phyloP scores from a whole-genome alignment of 1,140 invertebrate genomes.

The Pantala flavescens region DNA sequence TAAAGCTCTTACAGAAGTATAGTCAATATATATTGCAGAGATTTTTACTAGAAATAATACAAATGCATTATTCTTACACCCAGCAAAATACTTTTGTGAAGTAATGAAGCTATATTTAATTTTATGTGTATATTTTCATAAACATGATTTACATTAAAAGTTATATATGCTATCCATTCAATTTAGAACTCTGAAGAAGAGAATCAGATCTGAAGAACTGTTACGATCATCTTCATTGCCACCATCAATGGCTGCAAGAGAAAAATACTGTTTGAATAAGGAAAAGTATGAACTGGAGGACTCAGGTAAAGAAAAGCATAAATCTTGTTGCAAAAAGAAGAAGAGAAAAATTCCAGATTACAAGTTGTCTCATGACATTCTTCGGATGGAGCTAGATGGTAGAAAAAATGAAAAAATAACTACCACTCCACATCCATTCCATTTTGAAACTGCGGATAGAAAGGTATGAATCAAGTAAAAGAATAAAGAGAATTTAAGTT shows the following conservation, averaged over 20 bases:
- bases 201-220: conserved; percentile 54
- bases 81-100: no score
- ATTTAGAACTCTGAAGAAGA: conserved; percentile 50
- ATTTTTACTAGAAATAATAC: no score
- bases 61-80: no score
- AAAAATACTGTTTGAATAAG: conserved; percentile 33
- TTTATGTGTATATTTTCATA: no score
- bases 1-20: no score
- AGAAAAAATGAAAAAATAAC: conserved; percentile 40
- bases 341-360: conserved; percentile 24
- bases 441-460: conserved; percentile 37
- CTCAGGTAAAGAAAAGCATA: neutral
- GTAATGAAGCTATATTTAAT: no score
- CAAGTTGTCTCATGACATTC: conserved; percentile 25
- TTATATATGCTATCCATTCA: neutral
- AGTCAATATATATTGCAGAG: no score
- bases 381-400: conserved; percentile 32
- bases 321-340: conserved; percentile 30
- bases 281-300: neutral
- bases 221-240: conserved; percentile 52
- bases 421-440: conserved; percentile 41
- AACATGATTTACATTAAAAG: no score
- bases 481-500: conserved; percentile 11
- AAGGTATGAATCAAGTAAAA: conserved; percentile 26
- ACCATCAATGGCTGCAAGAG: conserved; percentile 54